Percentiles rank a stretch among this genome's conserved stretches.
These are phyloP conservation scores for Parazoanthus darwini DNA, from an alignment of 92 coral and sea anemone species.

Conservation along the genomic window DNA sequence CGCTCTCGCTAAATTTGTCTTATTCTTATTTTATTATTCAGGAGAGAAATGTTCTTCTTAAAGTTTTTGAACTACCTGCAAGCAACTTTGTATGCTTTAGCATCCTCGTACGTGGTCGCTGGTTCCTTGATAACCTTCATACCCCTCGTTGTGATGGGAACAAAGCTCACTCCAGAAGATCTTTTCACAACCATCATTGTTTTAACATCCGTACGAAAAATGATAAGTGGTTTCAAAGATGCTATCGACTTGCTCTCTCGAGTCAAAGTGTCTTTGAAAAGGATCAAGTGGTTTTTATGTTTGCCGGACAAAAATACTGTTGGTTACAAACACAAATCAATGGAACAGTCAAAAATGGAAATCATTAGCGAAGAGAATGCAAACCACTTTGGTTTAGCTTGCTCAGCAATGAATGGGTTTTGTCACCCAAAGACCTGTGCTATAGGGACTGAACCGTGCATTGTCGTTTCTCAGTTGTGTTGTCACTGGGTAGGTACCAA, in stretches of 20 bases:
- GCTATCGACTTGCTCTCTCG: constrained; percentile 16
- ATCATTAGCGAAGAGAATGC: not conserved
- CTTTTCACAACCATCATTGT: constrained; percentile 32
- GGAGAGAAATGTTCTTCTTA: constrained; percentile 23
- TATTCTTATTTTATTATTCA: not conserved
- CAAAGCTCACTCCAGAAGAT: constrained; percentile 26
- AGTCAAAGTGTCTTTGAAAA: constrained; percentile 10
- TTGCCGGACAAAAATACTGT: not conserved
- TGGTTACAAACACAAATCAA: not conserved
- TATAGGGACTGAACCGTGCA: not conserved
- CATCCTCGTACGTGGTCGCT: constrained; percentile 15
- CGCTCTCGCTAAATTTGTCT: not conserved
- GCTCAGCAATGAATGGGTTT: not conserved
- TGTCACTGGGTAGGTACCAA: constrained; percentile 9
- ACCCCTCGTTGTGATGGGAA: not conserved
- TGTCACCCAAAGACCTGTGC: not conserved
- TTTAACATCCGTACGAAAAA: constrained; percentile 8
- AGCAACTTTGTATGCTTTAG: not conserved
- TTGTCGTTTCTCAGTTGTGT: constrained; percentile 2
- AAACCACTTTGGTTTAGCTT: not conserved
- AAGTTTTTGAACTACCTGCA: constrained; percentile 10
- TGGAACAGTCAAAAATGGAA: not conserved
- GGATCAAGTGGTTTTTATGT: constrained; percentile 1
- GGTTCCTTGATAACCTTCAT: constrained; percentile 16
- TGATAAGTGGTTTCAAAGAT: constrained; percentile 10